Evolutionary conservation across 2,888 invertebrate genomes (phyloP).

Genomic region (Phaonia tiefii): DNA sequence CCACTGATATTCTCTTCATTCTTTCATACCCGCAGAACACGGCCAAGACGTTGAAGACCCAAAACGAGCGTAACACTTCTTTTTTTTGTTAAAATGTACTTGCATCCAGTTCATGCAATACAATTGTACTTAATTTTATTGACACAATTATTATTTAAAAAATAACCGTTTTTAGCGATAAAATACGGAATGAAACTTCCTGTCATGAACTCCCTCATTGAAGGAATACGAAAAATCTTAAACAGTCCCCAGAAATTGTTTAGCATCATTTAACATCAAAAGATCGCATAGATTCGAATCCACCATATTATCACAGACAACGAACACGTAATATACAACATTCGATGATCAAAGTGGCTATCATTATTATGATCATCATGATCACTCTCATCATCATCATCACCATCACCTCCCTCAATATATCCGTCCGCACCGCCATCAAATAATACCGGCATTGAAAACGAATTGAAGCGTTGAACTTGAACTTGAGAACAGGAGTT

Average conservation of each 20-base stretch:
- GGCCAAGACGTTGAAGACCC: too few species aligned
- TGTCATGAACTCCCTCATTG: slow-evolving; percentile 19
- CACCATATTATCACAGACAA: not conserved
- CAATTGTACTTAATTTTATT: too few species aligned
- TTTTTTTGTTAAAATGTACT: too few species aligned
- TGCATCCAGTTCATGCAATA: too few species aligned
- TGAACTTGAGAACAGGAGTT: slow-evolving; percentile 68
- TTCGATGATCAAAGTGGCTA: not conserved
- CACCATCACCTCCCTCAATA: not conserved
- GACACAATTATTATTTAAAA: too few species aligned
- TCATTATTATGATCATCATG: not conserved
- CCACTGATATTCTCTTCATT: too few species aligned
- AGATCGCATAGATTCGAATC: slow-evolving; percentile 4
- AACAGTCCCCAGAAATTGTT: not conserved
- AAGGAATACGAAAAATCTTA: not conserved
- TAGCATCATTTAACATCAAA: slow-evolving; percentile 6
- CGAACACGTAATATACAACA: slow-evolving; percentile 1
- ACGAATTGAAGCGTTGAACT: slow-evolving; percentile 69
- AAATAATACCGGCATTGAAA: slow-evolving; percentile 67
- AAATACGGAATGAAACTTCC: too few species aligned
- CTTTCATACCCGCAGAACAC: too few species aligned
- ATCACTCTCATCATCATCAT: not conserved
- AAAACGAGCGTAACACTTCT: too few species aligned
- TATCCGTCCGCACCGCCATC: not conserved
- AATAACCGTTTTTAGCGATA: too few species aligned